Conservation (phyloP, 2,113 vertebrate genomes). For the Limanda limanda region DNA sequence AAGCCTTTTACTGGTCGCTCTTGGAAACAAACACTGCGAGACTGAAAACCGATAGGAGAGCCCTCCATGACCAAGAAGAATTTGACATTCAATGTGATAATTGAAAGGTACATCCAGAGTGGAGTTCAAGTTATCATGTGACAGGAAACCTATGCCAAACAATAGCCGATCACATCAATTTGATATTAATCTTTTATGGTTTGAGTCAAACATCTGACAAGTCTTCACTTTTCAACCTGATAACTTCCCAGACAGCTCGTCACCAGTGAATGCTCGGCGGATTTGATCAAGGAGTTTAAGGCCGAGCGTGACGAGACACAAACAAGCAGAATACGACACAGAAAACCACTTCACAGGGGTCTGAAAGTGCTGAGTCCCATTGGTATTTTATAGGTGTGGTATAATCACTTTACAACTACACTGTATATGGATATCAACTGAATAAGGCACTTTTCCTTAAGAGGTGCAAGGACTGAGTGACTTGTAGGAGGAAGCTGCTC, state of each 20-base stretch:
- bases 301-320: conserved; percentile 41
- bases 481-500: conserved; percentile 36
- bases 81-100: conserved; percentile 9
- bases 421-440: conserved; percentile 58
- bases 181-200: neutral
- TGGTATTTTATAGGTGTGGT: conserved; percentile 45
- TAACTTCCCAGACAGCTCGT: conserved; percentile 19
- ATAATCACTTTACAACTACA: conserved; percentile 29
- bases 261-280: conserved; percentile 22
- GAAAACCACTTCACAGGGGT: conserved; percentile 51
- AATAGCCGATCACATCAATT: neutral
- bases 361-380: conserved; percentile 66
- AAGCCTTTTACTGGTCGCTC: conserved; percentile 31
- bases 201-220: neutral
- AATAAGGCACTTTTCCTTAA: conserved; percentile 83
- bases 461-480: conserved; percentile 61
- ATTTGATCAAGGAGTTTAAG: conserved; percentile 56
- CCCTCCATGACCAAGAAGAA: neutral
- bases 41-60: neutral
- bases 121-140: conserved; percentile 24
- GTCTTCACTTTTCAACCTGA: neutral
- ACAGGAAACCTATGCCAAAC: neutral
- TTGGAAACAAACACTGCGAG: conserved; percentile 39
- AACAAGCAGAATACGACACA: conserved; percentile 41
- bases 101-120: conserved; percentile 30